Evolutionary conservation across 2,113 vertebrate genomes (phyloP), one percentile per base, ranked within the genome.

Genomic region (Arothron firmamentum): DNA sequence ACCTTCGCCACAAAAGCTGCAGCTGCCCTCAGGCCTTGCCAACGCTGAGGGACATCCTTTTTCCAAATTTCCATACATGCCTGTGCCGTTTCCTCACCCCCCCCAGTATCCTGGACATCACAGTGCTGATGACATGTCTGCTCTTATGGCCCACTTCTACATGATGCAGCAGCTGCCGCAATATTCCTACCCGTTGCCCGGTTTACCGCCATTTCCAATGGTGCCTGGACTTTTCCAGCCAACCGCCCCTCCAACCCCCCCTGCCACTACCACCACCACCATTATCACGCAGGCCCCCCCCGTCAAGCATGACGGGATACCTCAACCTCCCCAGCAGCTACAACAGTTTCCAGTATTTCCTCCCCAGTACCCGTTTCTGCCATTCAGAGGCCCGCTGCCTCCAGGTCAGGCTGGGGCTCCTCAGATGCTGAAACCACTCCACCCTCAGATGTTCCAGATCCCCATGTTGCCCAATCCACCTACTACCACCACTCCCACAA

Each of bases 141-240:
- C 50, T 31, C 11, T 51, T 3, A 23, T 0, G 2, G 41, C 9
- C 15, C 48, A 62, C 3, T 52, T 34, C 4, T 51, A 14, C 52
- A 59, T 52, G 51, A 52, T 65, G 55, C 53, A 15, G 11, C 20
- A 23, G 14, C 67, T 20, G 18, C 53, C 52, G 43, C 72, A 47
- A 41, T 67, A 64, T 51, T 53, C 14, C 43, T 17, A 45, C 16
- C 43, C 17, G 43, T 45, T 64, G 31, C 28, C 51, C 41, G 6
- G 58, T 19, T 23, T 50, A 12, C 51, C 31, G 50, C 65, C 70
- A 55, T 68, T 71, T 28, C 75, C 72, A 5, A 50, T 70, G 57
- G 45, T 14, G 38, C 42, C 69, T 61, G 56, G 50, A 73, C 51
- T 31, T 62, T 63, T 63, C 57, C 60, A 68, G 19, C 23, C 52